Evolutionary conservation across 2,113 vertebrate species (phyloP).

Genomic region (Chauna torquata): DNA sequence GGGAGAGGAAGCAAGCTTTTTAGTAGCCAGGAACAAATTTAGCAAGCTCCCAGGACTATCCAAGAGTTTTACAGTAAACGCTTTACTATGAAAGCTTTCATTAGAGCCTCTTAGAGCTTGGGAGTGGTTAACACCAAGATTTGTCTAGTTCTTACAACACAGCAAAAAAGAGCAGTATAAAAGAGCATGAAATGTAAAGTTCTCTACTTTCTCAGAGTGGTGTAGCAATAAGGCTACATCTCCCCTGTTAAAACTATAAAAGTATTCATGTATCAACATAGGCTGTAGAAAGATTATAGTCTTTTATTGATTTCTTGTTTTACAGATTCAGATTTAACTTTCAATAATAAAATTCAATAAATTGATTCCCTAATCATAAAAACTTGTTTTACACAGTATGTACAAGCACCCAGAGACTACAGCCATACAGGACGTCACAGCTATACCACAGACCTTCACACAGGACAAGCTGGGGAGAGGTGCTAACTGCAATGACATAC

Average conservation of each 20-base stretch:
- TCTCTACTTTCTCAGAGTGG: neutral
- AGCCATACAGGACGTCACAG: slow-evolving; percentile 67
- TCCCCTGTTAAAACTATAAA: neutral
- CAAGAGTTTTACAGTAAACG: neutral
- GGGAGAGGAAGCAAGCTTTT: neutral
- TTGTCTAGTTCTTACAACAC: neutral
- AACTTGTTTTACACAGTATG: slow-evolving; percentile 79
- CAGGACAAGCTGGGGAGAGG: neutral
- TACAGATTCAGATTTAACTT: slow-evolving; percentile 72
- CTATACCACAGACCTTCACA: slow-evolving; percentile 52
- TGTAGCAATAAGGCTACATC: neutral
- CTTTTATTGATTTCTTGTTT: slow-evolving; percentile 75
- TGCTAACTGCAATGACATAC: slow-evolving; percentile 38
- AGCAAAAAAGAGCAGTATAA: neutral
- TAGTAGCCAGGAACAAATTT: neutral
- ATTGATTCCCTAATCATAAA: slow-evolving; percentile 78
- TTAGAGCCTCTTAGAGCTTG: neutral
- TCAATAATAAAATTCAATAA: slow-evolving; percentile 80
- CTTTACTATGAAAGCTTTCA: neutral
- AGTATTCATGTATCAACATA: slow-evolving; percentile 64
- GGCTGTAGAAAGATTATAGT: slow-evolving; percentile 77
- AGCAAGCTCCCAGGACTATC: neutral
- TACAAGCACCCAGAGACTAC: slow-evolving; percentile 75
- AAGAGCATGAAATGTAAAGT: neutral
- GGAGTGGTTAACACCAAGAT: neutral